These are phyloP conservation scores for Callosobruchus maculatus DNA, from an alignment of 2,888 invertebrate species.

Conservation along the genomic window DNA sequence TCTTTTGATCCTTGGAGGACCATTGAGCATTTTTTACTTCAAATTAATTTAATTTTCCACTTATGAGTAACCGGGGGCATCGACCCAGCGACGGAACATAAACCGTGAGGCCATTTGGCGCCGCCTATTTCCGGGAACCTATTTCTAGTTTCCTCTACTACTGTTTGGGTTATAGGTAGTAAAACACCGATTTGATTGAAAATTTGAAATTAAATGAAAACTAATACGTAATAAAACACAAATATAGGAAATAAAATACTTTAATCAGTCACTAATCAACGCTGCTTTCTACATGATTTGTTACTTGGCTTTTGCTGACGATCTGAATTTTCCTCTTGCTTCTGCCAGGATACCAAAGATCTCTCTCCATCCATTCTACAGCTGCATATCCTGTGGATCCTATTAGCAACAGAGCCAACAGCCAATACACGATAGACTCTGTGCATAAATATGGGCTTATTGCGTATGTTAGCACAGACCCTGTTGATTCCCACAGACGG, in stretches of 20 bases:
- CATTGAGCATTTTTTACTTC: too few species aligned
- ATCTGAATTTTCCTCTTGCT: constrained; percentile 26
- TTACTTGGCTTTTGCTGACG: background rate
- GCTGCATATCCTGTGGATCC: constrained; percentile 74
- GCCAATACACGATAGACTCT: constrained; percentile 64
- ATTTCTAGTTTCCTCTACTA: too few species aligned
- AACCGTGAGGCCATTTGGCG: too few species aligned
- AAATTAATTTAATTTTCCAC: too few species aligned
- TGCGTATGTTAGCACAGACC: constrained; percentile 81
- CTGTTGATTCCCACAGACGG: constrained; percentile 86
- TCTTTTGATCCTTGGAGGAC: too few species aligned
- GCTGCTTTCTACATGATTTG: background rate
- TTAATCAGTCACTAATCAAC: background rate
- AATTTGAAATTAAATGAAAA: too few species aligned
- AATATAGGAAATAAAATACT: background rate
- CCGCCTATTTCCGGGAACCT: too few species aligned
- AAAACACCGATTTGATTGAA: too few species aligned
- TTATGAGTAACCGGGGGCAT: too few species aligned
- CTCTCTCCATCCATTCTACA: constrained; percentile 57
- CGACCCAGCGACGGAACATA: too few species aligned
- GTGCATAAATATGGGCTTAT: constrained; percentile 77
- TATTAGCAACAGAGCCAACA: constrained; percentile 63
- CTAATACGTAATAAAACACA: background rate
- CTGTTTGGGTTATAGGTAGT: too few species aligned
- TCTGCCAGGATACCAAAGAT: constrained; percentile 30